Conservation (phyloP, 2,888 invertebrate genomes). For the Andrena haemorrhoa region DNA sequence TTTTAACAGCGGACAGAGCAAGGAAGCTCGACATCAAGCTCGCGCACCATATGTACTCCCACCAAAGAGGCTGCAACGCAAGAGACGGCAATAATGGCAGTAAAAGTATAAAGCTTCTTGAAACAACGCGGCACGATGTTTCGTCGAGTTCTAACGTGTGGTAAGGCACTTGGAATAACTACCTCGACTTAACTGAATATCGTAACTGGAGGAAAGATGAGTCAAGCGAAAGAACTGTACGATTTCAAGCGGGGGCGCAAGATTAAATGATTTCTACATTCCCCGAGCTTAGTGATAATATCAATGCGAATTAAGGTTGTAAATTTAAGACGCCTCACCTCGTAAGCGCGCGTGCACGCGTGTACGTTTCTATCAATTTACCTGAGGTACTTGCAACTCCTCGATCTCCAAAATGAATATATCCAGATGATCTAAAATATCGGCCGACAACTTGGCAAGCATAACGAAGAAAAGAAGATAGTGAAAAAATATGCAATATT, state of each 20-base stretch:
- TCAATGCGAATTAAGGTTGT: too few species aligned
- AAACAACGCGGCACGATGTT: neutral
- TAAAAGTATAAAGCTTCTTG: neutral
- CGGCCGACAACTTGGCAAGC: constrained; percentile 96
- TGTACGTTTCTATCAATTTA: constrained; percentile 70
- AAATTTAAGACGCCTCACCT: neutral
- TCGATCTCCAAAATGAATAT: constrained; percentile 97
- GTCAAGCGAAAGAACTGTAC: too few species aligned
- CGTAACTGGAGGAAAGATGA: too few species aligned
- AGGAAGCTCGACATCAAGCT: constrained; percentile 94
- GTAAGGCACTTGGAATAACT: too few species aligned
- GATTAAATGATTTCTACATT: too few species aligned
- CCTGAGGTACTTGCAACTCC: constrained; percentile 95
- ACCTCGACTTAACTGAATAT: too few species aligned
- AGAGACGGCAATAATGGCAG: too few species aligned
- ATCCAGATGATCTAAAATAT: constrained; percentile 96
- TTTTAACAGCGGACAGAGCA: constrained; percentile 94
- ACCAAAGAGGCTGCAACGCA: constrained; percentile 90
- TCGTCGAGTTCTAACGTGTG: too few species aligned
- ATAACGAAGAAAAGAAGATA: constrained; percentile 95
- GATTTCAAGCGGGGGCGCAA: too few species aligned
- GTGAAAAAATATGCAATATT: constrained; percentile 97
- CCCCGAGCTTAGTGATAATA: too few species aligned
- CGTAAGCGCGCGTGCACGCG: neutral
- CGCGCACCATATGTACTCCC: constrained; percentile 97